Conservation (phyloP, 1,140 invertebrate species). For the Stenopsyche tienmushanensis region DNA sequence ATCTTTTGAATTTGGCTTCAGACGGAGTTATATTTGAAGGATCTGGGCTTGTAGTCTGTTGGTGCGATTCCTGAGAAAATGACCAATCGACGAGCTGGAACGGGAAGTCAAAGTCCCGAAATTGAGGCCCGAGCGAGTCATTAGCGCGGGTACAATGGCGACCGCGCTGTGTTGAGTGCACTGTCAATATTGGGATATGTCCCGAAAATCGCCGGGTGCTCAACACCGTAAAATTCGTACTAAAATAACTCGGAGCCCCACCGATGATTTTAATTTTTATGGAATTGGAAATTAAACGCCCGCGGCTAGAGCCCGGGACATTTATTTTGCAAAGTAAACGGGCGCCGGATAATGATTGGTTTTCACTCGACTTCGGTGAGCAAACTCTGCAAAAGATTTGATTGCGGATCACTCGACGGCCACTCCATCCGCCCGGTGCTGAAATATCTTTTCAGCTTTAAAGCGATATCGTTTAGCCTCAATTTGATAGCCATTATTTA, state of each 20-base stretch:
- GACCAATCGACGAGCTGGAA: no score
- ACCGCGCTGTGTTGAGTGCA: slow-evolving; percentile 1
- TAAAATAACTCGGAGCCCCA: not conserved
- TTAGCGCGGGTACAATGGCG: slow-evolving; percentile 1
- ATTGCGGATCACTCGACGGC: not conserved
- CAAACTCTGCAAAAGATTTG: not conserved
- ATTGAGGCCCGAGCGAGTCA: not conserved
- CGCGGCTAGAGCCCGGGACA: not conserved
- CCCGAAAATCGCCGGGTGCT: not conserved
- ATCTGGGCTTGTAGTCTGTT: no score
- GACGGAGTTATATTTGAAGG: no score
- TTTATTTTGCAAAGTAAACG: slow-evolving; percentile 8
- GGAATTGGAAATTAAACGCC: slow-evolving; percentile 7
- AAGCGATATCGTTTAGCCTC: not conserved
- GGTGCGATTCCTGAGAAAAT: no score
- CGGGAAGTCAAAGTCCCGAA: no score
- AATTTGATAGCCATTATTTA: not conserved
- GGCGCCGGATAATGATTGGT: not conserved
- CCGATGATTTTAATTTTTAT: slow-evolving; percentile 2
- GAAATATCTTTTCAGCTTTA: not conserved
- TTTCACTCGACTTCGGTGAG: not conserved
- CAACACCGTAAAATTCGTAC: not conserved
- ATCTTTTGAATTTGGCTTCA: no score
- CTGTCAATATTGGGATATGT: not conserved
- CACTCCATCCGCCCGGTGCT: not conserved